These are phyloP conservation scores for Chironomus riparius DNA, from an alignment of 2,888 invertebrate species.

Conservation along the genomic window DNA sequence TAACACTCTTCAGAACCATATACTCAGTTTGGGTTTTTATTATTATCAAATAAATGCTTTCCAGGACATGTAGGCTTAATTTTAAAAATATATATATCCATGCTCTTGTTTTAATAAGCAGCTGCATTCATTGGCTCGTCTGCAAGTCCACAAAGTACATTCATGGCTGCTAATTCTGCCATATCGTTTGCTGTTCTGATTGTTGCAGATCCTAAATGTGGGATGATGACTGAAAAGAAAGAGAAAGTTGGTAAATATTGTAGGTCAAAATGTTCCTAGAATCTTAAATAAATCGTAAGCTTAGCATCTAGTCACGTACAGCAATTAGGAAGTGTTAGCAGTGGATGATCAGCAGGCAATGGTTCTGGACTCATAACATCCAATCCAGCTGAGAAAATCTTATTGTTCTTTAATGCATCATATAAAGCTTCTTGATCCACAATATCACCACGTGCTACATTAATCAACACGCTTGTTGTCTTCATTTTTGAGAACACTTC, in stretches of 20 bases:
- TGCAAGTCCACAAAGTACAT: conserved; percentile 64
- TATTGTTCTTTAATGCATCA: conserved; percentile 60
- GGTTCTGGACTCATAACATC: conserved; percentile 92
- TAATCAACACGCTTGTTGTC: conserved; percentile 58
- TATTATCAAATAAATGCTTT: not conserved
- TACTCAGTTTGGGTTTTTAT: too few relatives aligned
- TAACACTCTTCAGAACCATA: too few relatives aligned
- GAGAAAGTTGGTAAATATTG: too few relatives aligned
- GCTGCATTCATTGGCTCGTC: conserved; percentile 63
- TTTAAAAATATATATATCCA: not conserved
- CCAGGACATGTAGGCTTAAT: not conserved
- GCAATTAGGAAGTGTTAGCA: conserved; percentile 72
- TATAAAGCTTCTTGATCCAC: conserved; percentile 74
- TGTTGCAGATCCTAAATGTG: conserved; percentile 85
- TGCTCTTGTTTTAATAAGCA: conserved; percentile 39
- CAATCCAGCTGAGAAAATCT: conserved; percentile 79
- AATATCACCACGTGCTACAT: conserved; percentile 59
- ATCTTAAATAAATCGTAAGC: too few relatives aligned
- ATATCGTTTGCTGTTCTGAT: conserved; percentile 64
- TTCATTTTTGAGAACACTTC: conserved; percentile 66
- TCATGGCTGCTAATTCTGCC: conserved; percentile 67
- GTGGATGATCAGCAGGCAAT: conserved; percentile 64
- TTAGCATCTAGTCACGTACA: conserved; percentile 48
- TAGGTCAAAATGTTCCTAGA: too few relatives aligned
- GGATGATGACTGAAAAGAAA: conserved; percentile 59